These are phyloP conservation scores for Tyrannus savana DNA, from an alignment of 2,113 vertebrate species.

Conservation along the genomic window DNA sequence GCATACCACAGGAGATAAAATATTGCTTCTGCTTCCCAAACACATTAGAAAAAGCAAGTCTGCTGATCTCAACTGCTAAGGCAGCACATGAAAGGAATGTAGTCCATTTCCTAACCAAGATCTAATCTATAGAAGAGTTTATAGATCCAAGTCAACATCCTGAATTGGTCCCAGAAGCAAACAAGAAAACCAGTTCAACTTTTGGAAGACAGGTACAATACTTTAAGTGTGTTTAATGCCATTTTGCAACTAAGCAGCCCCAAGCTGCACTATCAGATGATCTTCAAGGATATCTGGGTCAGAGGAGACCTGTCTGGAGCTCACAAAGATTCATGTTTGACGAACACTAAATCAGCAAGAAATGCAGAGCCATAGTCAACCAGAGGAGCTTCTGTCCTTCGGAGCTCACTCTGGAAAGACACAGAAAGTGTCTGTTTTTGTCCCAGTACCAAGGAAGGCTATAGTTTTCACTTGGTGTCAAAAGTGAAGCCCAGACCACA, in stretches of 20 bases:
- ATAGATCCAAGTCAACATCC: slow-evolving; percentile 64
- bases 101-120: slow-evolving; percentile 68
- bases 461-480: not conserved
- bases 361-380: not conserved
- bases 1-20: slow-evolving; percentile 54
- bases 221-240: not conserved
- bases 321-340: not conserved
- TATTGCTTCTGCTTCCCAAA: slow-evolving; percentile 58
- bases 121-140: slow-evolving; percentile 65
- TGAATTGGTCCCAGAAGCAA: slow-evolving; percentile 62
- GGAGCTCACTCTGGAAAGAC: not conserved
- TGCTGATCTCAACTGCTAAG: slow-evolving; percentile 66
- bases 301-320: not conserved
- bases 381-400: not conserved
- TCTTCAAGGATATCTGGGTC: slow-evolving; percentile 25
- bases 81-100: slow-evolving; percentile 66
- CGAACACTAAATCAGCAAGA: not conserved
- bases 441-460: not conserved
- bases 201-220: slow-evolving; percentile 15
- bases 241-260: not conserved
- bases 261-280: not conserved
- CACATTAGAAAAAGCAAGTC: slow-evolving; percentile 58
- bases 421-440: not conserved
- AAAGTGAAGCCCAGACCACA: not conserved
- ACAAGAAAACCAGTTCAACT: slow-evolving; percentile 42